phyloP scores from a whole-genome alignment of 2,797 vertebrate genomes.

The Pangasius larnaudii region DNA sequence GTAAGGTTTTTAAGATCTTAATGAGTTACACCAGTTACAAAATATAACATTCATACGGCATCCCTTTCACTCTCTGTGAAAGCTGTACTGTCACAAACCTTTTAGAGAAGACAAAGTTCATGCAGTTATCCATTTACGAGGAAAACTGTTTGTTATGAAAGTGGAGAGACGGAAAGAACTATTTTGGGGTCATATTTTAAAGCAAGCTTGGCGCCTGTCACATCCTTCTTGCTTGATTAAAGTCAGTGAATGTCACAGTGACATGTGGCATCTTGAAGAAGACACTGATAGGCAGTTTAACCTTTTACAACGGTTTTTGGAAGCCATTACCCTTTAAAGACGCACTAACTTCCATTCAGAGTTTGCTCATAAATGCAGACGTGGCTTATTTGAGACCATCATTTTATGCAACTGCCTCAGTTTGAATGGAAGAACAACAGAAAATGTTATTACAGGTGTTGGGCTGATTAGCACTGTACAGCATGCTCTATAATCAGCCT shows the following conservation, averaged over 20 bases:
- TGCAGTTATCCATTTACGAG: slow-evolving; percentile 4
- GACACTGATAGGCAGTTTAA: slow-evolving; percentile 45
- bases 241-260: slow-evolving; percentile 49
- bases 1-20: slow-evolving; percentile 27
- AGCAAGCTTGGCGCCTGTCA: slow-evolving; percentile 39
- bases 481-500: not conserved
- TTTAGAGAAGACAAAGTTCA: slow-evolving; percentile 29
- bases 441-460: slow-evolving; percentile 5
- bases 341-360: slow-evolving; percentile 17
- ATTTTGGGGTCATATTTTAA: slow-evolving; percentile 45
- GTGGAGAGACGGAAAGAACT: not conserved
- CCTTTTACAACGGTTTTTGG: slow-evolving; percentile 30
- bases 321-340: slow-evolving; percentile 40
- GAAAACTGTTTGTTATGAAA: slow-evolving; percentile 12
- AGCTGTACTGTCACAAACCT: slow-evolving; percentile 7
- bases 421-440: not conserved
- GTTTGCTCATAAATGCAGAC: slow-evolving; percentile 5
- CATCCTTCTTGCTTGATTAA: slow-evolving; percentile 48
- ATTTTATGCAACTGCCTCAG: not conserved
- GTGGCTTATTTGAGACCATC: slow-evolving; percentile 6
- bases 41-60: not conserved
- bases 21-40: slow-evolving; percentile 18
- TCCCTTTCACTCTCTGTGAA: not conserved
- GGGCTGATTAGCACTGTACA: not conserved
- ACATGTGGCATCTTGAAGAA: slow-evolving; percentile 25